These are phyloP conservation scores for Eupeodes luniger DNA, from an alignment of 2,888 invertebrate species.

Conservation along the genomic window DNA sequence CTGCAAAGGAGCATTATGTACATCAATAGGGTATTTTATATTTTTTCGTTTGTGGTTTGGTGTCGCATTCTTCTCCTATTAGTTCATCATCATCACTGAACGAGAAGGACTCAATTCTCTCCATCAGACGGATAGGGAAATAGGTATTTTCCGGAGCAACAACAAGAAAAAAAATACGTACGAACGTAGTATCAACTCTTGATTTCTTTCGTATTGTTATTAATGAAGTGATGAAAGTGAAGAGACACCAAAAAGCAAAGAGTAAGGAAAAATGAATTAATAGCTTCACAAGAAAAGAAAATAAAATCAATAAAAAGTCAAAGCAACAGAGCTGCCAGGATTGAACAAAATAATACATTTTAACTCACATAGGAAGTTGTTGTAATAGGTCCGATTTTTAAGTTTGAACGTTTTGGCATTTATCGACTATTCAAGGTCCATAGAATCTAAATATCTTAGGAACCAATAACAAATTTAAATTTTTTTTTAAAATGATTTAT, in stretches of 20 bases:
- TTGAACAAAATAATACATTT: too few species aligned
- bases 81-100: conserved; percentile 11
- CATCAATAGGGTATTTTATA: neutral
- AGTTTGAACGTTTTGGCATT: too few species aligned
- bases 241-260: neutral
- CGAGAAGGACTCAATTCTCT: conserved; percentile 4
- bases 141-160: conserved; percentile 38
- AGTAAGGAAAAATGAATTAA: neutral
- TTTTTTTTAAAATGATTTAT: too few species aligned
- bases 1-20: neutral
- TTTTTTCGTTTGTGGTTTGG: conserved; percentile 29
- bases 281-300: neutral
- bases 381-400: too few species aligned
- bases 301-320: conserved; percentile 38
- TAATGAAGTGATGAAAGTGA: conserved; percentile 12
- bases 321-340: conserved; percentile 25
- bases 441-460: too few species aligned
- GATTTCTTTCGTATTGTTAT: conserved; percentile 5
- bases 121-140: conserved; percentile 10
- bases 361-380: too few species aligned
- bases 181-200: neutral
- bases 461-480: too few species aligned
- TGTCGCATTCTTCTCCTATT: conserved; percentile 27
- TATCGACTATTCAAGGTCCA: too few species aligned
- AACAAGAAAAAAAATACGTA: neutral